A percentile compares a stretch with the other conserved stretches of the same genome.
Evolutionary conservation across 2,113 vertebrate genomes (phyloP).

Genomic region (Stigmatopora argus): DNA sequence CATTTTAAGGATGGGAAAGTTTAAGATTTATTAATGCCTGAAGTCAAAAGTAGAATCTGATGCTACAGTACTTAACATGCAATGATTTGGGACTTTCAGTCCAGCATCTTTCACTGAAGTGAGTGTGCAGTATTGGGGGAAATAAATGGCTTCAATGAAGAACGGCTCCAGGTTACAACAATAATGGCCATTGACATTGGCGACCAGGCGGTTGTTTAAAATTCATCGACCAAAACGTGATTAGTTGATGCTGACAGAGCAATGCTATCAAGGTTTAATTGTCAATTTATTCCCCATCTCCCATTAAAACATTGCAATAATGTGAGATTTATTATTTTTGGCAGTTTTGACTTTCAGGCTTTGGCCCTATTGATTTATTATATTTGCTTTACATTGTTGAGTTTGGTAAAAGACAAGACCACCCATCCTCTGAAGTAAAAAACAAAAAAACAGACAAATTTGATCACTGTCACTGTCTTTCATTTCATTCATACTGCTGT

Average conservation of each 20-base stretch:
- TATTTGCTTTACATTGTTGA: background rate
- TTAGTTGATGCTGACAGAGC: slow-evolving; percentile 82
- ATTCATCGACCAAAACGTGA: slow-evolving; percentile 79
- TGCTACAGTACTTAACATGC: background rate
- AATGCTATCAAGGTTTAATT: slow-evolving; percentile 73
- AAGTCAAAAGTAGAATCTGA: slow-evolving; percentile 28
- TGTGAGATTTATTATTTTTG: slow-evolving; percentile 17
- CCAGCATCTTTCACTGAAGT: slow-evolving; percentile 12
- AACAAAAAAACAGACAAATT: background rate
- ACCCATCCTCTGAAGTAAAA: slow-evolving; percentile 53
- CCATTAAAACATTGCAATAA: slow-evolving; percentile 19
- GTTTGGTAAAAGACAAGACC: slow-evolving; percentile 11
- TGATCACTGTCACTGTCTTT: slow-evolving; percentile 55
- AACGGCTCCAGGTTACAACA: slow-evolving; percentile 73
- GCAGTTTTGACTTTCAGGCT: slow-evolving; percentile 12
- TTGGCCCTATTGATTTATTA: background rate
- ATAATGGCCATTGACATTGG: slow-evolving; percentile 76
- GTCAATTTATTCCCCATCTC: slow-evolving; percentile 59
- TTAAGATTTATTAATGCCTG: slow-evolving; percentile 48
- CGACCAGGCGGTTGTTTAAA: slow-evolving; percentile 75
- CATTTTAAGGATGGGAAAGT: slow-evolving; percentile 35
- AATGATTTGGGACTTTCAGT: background rate
- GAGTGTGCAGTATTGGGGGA: background rate
- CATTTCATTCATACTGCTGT: slow-evolving; percentile 42
- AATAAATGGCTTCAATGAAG: slow-evolving; percentile 69